These are phyloP conservation scores for Lasioglossum morio DNA, from an alignment of 2,888 invertebrate genomes.

Conservation along the genomic window DNA sequence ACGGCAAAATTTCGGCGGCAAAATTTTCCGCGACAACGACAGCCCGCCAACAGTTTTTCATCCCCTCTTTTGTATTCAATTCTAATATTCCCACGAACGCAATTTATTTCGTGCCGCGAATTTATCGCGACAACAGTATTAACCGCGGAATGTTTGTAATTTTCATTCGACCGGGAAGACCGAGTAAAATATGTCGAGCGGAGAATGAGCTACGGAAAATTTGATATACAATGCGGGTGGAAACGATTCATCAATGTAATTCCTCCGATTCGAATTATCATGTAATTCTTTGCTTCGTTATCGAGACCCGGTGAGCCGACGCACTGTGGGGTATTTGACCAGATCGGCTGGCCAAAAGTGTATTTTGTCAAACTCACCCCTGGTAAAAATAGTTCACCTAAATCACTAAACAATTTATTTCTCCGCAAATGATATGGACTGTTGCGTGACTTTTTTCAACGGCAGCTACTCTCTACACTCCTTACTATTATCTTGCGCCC, in stretches of 20 bases:
- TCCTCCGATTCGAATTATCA: conserved; percentile 23
- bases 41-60: conserved; percentile 31
- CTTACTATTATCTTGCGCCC: too few species aligned
- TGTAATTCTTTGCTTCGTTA: conserved; percentile 19
- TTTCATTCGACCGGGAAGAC: neutral
- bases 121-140: conserved; percentile 30
- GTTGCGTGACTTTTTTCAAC: too few species aligned
- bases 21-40: neutral
- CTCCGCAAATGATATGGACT: too few species aligned
- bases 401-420: too few species aligned
- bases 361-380: too few species aligned
- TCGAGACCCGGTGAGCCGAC: conserved; percentile 1
- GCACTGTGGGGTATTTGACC: too few species aligned
- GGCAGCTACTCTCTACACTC: too few species aligned
- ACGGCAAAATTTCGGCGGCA: neutral
- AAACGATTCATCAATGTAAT: conserved; percentile 23
- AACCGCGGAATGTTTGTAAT: conserved; percentile 15
- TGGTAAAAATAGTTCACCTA: too few species aligned
- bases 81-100: conserved; percentile 10
- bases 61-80: conserved; percentile 1
- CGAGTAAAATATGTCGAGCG: conserved; percentile 16
- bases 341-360: too few species aligned
- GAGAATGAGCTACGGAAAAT: neutral
- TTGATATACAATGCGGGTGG: neutral
- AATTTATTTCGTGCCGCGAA: conserved; percentile 14